Evolutionary conservation across 2,888 invertebrate genomes (phyloP), one percentile per base, ranked within the genome.

Genomic region (Drosophila gaucha): DNA sequence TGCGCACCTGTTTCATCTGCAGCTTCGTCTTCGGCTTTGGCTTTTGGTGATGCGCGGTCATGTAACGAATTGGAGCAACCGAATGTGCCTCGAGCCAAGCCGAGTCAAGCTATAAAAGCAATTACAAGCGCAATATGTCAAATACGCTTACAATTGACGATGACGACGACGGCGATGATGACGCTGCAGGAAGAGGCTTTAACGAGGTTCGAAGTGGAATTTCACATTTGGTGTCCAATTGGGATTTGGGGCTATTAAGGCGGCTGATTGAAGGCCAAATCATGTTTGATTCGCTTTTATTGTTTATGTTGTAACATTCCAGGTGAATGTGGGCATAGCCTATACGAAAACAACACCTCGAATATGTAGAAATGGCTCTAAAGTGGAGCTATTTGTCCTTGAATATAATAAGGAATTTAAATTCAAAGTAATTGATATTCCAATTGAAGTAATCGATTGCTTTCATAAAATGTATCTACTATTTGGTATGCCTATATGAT

Each of bases 31-130:
- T 22, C 43, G n/a, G 18, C 18, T 9, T 10, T 4, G 12, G 14
- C 30, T 10, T 14, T 51, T 28, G 38, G 30, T 52, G 50, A 55
- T 41, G 65, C 51, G 31, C 63, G 65, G 55, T 44, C 71, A 78
- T 69, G 76, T 71, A 79, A 77, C 79, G 65, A 83, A 83, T 82
- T 67, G 76, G 72, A 49, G 67, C 72, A 75, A 38, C 65, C 35
- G 33, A 54, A 43, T 59, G 26, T 12, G 67, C 31, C 43, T 41
- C 36, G 41, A 51, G 60, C 58, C 63, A 44, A 52, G 56, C 59
- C 9, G 1, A 20, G 46, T 14, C 26, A 70, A 65, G 66, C 63
- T 60, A 60, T 55, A 35, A 58, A 54, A 57, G 58, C 71, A 74
- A 70, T 84, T 80, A 77, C 69, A 46, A 51, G 41, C 50, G 20